Base-by-base conservation (phyloP, 23 tunicate genomes). In the Pegea sp. region DNA sequence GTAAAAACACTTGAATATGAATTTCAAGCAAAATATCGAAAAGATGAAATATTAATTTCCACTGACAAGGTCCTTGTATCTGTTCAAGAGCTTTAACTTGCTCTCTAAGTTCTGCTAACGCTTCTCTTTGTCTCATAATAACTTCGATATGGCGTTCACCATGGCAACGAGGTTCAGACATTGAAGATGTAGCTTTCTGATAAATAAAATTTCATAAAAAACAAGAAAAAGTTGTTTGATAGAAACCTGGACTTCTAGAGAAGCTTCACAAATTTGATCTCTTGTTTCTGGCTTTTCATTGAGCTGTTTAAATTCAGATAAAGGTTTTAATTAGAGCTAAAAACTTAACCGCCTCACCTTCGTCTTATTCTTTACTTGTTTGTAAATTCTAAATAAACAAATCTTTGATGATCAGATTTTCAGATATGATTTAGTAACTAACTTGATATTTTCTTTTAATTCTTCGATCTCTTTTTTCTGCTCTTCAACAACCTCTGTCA, bases 91-190 rank as follows among this genome's bases (percentile, higher is more conserved):
- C 84, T 68, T 74, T 84, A 1, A 84, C 53, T 44, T 77, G 49
- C 19, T 72, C 95, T 31, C 95, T 43, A 53, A 84, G 34, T 33
- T 84, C 95, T 25, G 86, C 84, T 22, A 84, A 57, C 1, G 95
- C 95, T 74, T 84, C 95, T 58, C 76, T 61, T 59, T 84, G 95
- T 30, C 80, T 28, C n/a, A 44, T 29, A 16, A 84, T 84, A 2
- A 84, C 66, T 29, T 84, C 81, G 22, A 69, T 61, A 53, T 84
- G 95, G 0, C 95, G 69, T 1, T 84, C 84, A 0, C 93, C 96
- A 20, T 67, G 44, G 53, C 96, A 84, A 33, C 58, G 76, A 1
- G 96, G 86, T 0, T 86, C 96, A 34, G 58, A n/a, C 3, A 59
- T n/a, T n/a, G n/a, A n/a, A n/a, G n/a, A n/a, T n/a, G n/a, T n/a